Percentiles rank a stretch among this genome's conserved stretches.
These are phyloP conservation scores for Drosophila littoralis DNA, from an alignment of 1,140 invertebrate species.

Conservation along the genomic window DNA sequence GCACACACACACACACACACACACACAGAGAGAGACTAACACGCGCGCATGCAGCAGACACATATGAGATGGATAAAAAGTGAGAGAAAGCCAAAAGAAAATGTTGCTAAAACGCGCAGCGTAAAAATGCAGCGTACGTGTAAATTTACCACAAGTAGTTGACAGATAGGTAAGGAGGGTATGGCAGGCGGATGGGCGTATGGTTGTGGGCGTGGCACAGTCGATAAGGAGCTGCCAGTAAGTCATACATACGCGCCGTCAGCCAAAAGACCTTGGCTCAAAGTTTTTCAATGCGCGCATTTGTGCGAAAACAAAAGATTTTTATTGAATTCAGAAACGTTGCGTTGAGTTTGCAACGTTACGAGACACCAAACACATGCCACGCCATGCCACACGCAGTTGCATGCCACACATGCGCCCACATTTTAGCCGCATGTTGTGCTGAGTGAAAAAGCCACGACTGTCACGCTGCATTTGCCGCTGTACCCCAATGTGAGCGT, in stretches of 20 bases:
- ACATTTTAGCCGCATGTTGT: conserved; percentile 46
- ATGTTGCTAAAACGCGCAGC: conserved; percentile 66
- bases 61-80: conserved; percentile 2
- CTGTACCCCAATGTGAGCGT: neutral
- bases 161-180: neutral
- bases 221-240: conserved; percentile 32
- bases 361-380: conserved; percentile 1
- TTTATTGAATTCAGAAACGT: conserved; percentile 80
- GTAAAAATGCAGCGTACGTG: conserved; percentile 77
- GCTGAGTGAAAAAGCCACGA: conserved; percentile 69
- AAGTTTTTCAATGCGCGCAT: conserved; percentile 71
- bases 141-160: conserved; percentile 75
- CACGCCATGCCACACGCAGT: neutral
- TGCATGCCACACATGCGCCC: conserved; percentile 17
- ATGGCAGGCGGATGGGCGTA: neutral
- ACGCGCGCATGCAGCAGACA: neutral
- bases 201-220: neutral
- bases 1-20: conserved; percentile 19
- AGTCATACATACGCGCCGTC: conserved; percentile 63
- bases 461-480: conserved; percentile 76
- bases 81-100: conserved; percentile 38
- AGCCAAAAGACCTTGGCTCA: conserved; percentile 72
- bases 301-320: conserved; percentile 74
- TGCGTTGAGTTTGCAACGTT: conserved; percentile 37
- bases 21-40: neutral